phyloP scores from a whole-genome alignment of 2,797 vertebrate genomes.

The Micropoecilia bifurca region DNA sequence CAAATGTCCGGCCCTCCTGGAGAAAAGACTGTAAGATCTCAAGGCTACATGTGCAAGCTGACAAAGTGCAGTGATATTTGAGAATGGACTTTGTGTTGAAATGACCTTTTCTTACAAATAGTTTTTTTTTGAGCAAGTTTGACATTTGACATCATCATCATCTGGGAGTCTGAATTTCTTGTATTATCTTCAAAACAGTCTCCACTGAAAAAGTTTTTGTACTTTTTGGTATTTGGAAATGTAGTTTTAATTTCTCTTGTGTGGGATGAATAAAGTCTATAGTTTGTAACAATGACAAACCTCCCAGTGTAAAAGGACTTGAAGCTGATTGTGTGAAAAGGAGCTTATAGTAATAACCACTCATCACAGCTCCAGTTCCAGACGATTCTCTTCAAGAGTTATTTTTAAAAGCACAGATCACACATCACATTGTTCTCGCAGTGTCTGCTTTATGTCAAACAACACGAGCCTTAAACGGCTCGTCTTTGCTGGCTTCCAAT shows the following conservation, averaged over 20 bases:
- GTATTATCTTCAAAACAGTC: conserved; percentile 13
- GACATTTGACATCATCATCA: conserved; percentile 57
- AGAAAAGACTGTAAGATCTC: conserved; percentile 2
- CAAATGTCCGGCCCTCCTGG: conserved; percentile 28
- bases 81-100: conserved; percentile 55
- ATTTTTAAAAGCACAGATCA: neutral
- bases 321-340: neutral
- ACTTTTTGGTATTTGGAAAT: neutral
- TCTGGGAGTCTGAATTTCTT: conserved; percentile 14
- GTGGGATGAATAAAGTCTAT: neutral
- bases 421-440: conserved; percentile 20
- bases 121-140: conserved; percentile 44
- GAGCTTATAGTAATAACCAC: neutral
- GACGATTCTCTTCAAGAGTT: conserved; percentile 3
- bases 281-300: neutral
- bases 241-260: neutral
- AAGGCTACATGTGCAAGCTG: conserved; percentile 10
- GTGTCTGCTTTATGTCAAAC: conserved; percentile 40
- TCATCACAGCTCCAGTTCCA: neutral
- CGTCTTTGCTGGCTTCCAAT: conserved; percentile 28
- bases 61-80: conserved; percentile 52
- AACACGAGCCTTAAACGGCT: conserved; percentile 27
- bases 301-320: neutral
- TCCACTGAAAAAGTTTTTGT: neutral
- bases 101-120: conserved; percentile 67